Conservation (phyloP, 1,140 invertebrate species). For the Meloidogyne floridensis region DNA sequence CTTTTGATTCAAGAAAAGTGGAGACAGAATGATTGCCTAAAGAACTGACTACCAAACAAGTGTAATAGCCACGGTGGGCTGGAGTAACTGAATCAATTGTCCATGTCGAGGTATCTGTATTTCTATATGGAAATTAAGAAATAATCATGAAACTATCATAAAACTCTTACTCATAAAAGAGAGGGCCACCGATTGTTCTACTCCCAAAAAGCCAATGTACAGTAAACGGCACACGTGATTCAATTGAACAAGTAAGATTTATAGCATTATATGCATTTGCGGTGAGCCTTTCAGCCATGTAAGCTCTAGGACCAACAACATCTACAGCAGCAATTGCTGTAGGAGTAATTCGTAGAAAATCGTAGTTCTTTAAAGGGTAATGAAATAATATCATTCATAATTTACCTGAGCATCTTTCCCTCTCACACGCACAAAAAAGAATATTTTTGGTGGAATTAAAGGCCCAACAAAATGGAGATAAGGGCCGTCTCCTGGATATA, state of each 20-base stretch:
- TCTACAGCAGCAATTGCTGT: conserved; percentile 67
- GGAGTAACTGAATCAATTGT: conserved; percentile 65
- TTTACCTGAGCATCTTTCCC: conserved; percentile 49
- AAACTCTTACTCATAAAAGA: conserved; percentile 57
- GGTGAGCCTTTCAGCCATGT: conserved; percentile 64
- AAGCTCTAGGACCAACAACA: conserved; percentile 59
- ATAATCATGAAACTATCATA: background rate
- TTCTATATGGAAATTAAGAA: conserved; percentile 1
- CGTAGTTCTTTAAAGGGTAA: conserved; percentile 60
- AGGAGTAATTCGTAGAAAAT: conserved; percentile 67
- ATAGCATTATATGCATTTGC: conserved; percentile 62
- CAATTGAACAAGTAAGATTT: conserved; percentile 69
- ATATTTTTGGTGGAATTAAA: conserved; percentile 68
- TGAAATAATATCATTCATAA: background rate
- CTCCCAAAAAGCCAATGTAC: conserved; percentile 69
- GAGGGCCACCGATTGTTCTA: conserved; percentile 59
- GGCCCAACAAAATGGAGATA: conserved; percentile 68
- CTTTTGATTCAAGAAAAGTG: conserved; percentile 68
- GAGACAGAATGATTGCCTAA: conserved; percentile 65
- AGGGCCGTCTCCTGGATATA: conserved; percentile 55
- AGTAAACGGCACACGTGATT: conserved; percentile 70
- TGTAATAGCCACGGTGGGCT: conserved; percentile 68
- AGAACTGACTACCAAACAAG: conserved; percentile 67
- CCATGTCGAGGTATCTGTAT: conserved; percentile 67
- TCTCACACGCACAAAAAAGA: conserved; percentile 71